Evolutionary conservation across 2,113 vertebrate species (phyloP).

Genomic region (Podocnemis expansa): DNA sequence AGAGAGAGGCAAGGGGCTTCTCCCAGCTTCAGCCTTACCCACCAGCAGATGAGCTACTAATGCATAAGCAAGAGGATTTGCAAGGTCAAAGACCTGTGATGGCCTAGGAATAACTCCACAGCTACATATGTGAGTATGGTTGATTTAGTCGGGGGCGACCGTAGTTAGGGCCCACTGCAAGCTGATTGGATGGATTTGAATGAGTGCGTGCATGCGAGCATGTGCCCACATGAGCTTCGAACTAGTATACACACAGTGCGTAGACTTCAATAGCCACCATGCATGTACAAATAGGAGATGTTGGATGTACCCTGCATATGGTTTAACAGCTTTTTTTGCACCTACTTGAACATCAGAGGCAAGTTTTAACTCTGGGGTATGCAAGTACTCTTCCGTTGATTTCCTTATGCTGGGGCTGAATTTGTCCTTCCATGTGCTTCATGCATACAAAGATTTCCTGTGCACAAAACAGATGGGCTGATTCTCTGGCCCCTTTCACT

Average conservation of each 20-base stretch:
- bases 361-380: not conserved
- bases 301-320: not conserved
- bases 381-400: fast-evolving
- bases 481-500: not conserved
- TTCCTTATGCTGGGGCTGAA: not conserved
- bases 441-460: not conserved
- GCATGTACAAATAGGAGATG: fast-evolving
- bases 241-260: fast-evolving
- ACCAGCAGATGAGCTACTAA: not conserved
- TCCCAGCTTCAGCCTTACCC: not conserved
- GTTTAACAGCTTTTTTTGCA: not conserved
- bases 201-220: not conserved
- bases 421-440: not conserved
- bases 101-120: not conserved
- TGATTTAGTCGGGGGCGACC: not conserved
- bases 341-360: not conserved
- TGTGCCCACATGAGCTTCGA: not conserved
- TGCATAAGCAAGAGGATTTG: not conserved
- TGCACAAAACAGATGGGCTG: not conserved
- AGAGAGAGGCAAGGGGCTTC: not conserved
- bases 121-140: not conserved
- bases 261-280: not conserved
- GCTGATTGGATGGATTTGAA: not conserved
- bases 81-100: not conserved
- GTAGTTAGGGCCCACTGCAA: not conserved